These are phyloP conservation scores for Chloebia gouldiae DNA, from an alignment of 2,113 vertebrate genomes.

Conservation along the genomic window DNA sequence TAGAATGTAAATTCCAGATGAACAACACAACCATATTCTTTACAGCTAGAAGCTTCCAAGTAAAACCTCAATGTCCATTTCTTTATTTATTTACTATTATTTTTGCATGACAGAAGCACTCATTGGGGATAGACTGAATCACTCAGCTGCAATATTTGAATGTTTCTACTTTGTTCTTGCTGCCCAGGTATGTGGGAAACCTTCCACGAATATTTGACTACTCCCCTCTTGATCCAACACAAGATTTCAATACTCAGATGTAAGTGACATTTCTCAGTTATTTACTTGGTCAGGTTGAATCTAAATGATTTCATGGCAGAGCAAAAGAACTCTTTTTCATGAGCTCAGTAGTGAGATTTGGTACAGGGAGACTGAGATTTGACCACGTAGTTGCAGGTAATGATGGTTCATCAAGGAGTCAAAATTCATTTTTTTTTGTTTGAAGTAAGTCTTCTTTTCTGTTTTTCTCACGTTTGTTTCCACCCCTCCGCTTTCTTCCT, in stretches of 20 bases:
- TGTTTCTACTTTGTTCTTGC: constrained; percentile 31
- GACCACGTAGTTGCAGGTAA: neutral
- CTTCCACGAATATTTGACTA: constrained; percentile 98
- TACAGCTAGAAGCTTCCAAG: neutral
- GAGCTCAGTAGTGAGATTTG: neutral
- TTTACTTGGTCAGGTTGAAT: neutral
- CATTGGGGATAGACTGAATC: neutral
- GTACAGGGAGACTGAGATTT: neutral
- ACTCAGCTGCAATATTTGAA: neutral
- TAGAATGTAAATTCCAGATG: neutral
- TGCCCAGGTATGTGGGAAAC: constrained; percentile 91
- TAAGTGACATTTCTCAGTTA: constrained; percentile 72
- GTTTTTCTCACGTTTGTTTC: constrained; percentile 19
- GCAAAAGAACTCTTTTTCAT: neutral
- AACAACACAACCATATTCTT: neutral
- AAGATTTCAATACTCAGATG: constrained; percentile 98
- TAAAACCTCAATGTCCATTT: neutral
- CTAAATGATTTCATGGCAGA: neutral
- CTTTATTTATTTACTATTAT: neutral
- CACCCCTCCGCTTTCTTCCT: neutral
- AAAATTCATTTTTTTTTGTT: neutral
- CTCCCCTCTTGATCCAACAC: constrained; percentile 94
- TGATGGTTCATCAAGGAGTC: neutral
- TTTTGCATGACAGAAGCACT: neutral
- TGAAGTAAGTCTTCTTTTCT: neutral